These are phyloP conservation scores for Zeugodacus cucurbitae DNA, from an alignment of 1,140 invertebrate species.

Conservation along the genomic window DNA sequence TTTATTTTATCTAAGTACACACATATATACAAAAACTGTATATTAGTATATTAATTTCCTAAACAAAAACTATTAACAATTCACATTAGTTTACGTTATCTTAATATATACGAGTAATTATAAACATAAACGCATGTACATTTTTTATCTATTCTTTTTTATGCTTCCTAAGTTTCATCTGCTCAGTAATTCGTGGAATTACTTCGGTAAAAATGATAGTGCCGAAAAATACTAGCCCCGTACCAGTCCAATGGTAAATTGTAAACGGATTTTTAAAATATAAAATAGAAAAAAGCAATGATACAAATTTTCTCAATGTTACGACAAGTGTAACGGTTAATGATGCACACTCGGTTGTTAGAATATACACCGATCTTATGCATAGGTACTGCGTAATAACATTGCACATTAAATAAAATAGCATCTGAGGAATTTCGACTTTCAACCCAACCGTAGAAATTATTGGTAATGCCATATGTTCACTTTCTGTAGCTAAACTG, in stretches of 20 bases:
- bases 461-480: constrained; percentile 66
- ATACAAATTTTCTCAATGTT: constrained; percentile 95
- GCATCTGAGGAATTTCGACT: constrained; percentile 75
- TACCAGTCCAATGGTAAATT: constrained; percentile 91
- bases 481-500: constrained; percentile 71
- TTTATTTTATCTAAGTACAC: background rate
- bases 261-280: constrained; percentile 98
- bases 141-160: background rate
- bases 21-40: too few relatives aligned
- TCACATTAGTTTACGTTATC: too few relatives aligned
- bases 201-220: constrained; percentile 92
- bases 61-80: constrained; percentile 1
- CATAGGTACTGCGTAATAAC: constrained; percentile 95
- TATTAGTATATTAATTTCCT: background rate
- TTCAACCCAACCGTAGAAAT: constrained; percentile 67
- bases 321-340: constrained; percentile 96
- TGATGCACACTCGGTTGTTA: constrained; percentile 94
- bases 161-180: background rate
- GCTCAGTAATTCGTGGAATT: constrained; percentile 51
- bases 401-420: constrained; percentile 86
- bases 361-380: constrained; percentile 92
- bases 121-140: background rate
- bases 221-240: constrained; percentile 89
- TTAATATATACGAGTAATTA: background rate
- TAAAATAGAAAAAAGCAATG: constrained; percentile 92